Evolutionary conservation across 2,888 invertebrate species (phyloP), one percentile per base, ranked within the genome.

Genomic region (Acholoe squamosa): DNA sequence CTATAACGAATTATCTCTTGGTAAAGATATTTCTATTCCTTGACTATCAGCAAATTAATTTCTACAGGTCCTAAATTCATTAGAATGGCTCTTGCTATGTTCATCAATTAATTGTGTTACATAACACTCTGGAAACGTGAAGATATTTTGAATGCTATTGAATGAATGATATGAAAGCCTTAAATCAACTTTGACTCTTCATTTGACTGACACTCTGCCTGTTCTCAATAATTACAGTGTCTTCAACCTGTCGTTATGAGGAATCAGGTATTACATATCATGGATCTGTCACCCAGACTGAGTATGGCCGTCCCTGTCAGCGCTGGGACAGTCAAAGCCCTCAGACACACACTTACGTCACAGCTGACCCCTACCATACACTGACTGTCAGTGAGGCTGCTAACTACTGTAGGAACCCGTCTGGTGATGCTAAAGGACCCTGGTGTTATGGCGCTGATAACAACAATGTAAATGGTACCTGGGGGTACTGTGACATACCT

Each of bases 221-320:
- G n/a, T n/a, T n/a, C n/a, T n/a, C n/a, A n/a, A n/a, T 43, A 12
- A 10, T n/a, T n/a, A n/a, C n/a, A 84, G 84, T 84, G 84, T 84
- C 84, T 34, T 84, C 84, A 14, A n/a, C 84, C n/a, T 84, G 84
- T 51, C 84, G 84, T 10, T 84, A 22, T 1, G 84, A 84, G 84
- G 84, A 84, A 43, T 1, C 84, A 19, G 84, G 84, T 14, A 84
- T 84, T 3, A 34, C 84, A 5, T 84, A 84, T 43, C 43, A 34
- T 5, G 84, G 84, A 1, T 43, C 84, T 1, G 19, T 16, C 10
- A 5, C 84, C 19, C 1, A 43, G 33, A 84, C 84, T 16, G 5
- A 22, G 16, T 34, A 5, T 43, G 84, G 51, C 7, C 84, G 84
- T 22, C 0, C 34, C 43, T 84, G 84, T 28, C 84, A 84, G 84